phyloP scores from a whole-genome alignment of 1,140 invertebrate species.

The Zaprionus taronus region DNA sequence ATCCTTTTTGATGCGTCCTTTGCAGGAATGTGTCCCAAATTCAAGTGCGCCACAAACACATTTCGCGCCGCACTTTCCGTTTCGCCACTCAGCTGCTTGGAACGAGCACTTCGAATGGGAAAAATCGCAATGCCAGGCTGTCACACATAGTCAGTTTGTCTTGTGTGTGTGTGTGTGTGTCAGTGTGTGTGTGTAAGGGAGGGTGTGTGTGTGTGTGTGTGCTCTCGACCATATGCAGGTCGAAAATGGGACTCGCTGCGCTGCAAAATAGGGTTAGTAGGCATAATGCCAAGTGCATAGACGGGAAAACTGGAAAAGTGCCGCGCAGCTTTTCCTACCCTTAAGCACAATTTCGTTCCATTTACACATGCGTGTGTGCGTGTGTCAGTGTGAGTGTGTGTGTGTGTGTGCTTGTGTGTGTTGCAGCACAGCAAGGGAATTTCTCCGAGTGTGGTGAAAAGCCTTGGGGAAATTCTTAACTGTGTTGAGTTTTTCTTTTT shows the following conservation, averaged over 20 bases:
- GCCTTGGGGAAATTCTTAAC: conserved; percentile 33
- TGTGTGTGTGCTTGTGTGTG: conserved; percentile 4
- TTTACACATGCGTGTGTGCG: conserved; percentile 9
- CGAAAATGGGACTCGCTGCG: conserved; percentile 83
- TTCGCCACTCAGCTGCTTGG: conserved; percentile 67
- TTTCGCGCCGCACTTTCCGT: conserved; percentile 72
- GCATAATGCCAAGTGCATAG: conserved; percentile 84
- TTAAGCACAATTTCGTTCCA: conserved; percentile 45
- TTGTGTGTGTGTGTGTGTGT: conserved; percentile 15
- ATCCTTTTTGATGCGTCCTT: conserved; percentile 66
- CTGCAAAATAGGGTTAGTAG: conserved; percentile 84
- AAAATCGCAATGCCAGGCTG: conserved; percentile 45
- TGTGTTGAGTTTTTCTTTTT: conserved; percentile 22
- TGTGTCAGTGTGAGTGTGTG: conserved; percentile 7
- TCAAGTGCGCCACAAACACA: conserved; percentile 80
- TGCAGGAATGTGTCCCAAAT: conserved; percentile 82
- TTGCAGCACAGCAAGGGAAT: conserved; percentile 26
- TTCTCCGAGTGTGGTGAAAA: conserved; percentile 15
- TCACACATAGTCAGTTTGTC: background rate
- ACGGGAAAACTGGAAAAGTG: conserved; percentile 77
- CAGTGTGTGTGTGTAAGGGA: background rate
- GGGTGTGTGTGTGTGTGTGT: background rate
- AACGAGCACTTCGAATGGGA: conserved; percentile 57
- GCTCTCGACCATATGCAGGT: conserved; percentile 47
- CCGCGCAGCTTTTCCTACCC: conserved; percentile 73